A percentile compares a stretch with the other conserved stretches of the same genome.
phyloP scores from a whole-genome alignment of 2,888 invertebrate species.

The Opisthograptis luteolata region DNA sequence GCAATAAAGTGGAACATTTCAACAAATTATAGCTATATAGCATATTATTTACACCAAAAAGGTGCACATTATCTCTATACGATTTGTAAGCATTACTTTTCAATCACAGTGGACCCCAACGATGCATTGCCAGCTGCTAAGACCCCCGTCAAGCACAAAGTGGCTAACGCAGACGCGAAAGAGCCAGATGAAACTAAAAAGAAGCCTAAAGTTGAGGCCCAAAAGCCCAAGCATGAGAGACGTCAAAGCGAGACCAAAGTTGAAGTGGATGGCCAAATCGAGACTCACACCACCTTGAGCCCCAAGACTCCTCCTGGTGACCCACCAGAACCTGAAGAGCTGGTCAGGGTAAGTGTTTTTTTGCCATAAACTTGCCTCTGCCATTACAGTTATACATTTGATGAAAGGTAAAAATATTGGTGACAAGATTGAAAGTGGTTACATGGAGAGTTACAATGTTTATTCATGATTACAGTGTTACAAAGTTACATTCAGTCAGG shows the following conservation, averaged over 20 bases:
- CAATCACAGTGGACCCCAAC: conserved; percentile 68
- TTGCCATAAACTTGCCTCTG: not conserved
- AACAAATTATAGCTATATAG: no score
- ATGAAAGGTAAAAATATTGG: no score
- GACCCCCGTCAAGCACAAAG: conserved; percentile 61
- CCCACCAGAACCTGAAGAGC: conserved; percentile 96
- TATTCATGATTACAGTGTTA: no score
- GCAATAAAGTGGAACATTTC: no score
- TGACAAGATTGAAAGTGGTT: no score
- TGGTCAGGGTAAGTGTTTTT: conserved; percentile 87
- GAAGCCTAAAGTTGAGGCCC: conserved; percentile 69
- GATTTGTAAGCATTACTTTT: not conserved
- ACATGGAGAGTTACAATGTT: no score
- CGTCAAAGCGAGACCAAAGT: conserved; percentile 77
- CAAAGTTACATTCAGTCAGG: no score
- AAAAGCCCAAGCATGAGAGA: conserved; percentile 60
- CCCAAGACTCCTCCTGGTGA: conserved; percentile 92
- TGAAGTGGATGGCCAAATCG: conserved; percentile 88
- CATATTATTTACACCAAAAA: no score
- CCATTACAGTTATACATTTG: no score
- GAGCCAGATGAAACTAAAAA: conserved; percentile 58
- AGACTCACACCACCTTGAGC: conserved; percentile 90
- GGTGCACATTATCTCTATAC: not conserved
- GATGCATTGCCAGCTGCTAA: conserved; percentile 62
- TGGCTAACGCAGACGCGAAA: conserved; percentile 58